Base-by-base conservation (phyloP, 2,888 invertebrate genomes). In the Physocephala rufipes region DNA sequence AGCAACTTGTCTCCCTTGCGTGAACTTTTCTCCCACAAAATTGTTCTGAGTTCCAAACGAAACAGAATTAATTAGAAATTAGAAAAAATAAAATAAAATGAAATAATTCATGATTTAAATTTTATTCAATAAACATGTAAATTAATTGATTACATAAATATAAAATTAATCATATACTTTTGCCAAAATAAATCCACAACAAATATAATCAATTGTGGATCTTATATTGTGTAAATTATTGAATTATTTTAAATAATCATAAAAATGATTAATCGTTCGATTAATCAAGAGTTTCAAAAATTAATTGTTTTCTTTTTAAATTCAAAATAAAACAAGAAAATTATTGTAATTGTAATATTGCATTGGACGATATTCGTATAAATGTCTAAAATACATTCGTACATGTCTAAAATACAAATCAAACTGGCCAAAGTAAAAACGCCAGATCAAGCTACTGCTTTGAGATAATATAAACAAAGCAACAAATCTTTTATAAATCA, bases 61-160 rank as follows among this genome's bases (percentile, higher is more conserved):
- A 12, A 16, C 12, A 36, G 24, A 63, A 63, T 47, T 19, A 19
- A 63, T 21, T 45, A 1, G 26, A 43, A 63, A 63, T 63, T 5
- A 63, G 19, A 3, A 24, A 63, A 9, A 4, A 7, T 36, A 58
- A 28, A 28, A 28, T n/a, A 7, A 47, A 9, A 63, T 63, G 15
- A 21, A 15, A 24, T 45, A 16, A n/a, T 26, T 47, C 47, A 53
- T 47, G n/a, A 47, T 26, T 26, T n/a, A n/a, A 36, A 58, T 15
- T 62, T 59, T 61, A 61, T 61, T 68, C 26, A 62, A 36, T 62
- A 68, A 61, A 51, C 21, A n/a, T 24, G 62, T 53, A 51, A 47
- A 68, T 62, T 61, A 51, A 68, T 53, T 68, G 62, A 43, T 68
- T 16, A 21, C 62, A 61, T 45, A 62, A 51, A 36, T 51, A 66